A percentile compares a stretch with the other conserved stretches of the same genome.
Evolutionary conservation across 2,113 vertebrate species (phyloP).

Genomic region (Galeopterus variegatus): DNA sequence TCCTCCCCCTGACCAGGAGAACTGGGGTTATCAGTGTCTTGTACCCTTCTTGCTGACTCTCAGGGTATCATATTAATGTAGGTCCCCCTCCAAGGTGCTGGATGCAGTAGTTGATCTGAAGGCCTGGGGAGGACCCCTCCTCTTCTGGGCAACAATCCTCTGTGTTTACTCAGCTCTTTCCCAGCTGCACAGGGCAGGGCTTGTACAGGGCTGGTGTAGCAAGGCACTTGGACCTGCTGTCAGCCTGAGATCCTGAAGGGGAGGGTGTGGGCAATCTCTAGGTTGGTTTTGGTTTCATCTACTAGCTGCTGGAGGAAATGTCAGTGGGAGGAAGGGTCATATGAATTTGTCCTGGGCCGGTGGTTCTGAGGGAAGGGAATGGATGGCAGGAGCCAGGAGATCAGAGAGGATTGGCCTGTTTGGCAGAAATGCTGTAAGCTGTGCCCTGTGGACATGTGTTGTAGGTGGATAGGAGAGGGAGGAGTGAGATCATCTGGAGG

Average conservation of each 20-base stretch:
- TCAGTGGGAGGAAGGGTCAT: neutral
- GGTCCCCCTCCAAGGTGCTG: neutral
- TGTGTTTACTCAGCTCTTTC: slow-evolving; percentile 27
- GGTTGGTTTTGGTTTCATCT: neutral
- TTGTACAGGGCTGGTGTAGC: neutral
- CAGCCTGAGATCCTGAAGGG: neutral
- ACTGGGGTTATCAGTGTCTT: slow-evolving; percentile 13
- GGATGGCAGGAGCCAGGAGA: neutral
- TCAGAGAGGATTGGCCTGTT: neutral
- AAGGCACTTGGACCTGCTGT: neutral
- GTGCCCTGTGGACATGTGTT: neutral
- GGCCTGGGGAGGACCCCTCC: neutral
- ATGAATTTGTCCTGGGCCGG: neutral
- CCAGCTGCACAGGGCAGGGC: neutral
- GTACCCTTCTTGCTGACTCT: neutral
- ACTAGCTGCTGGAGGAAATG: slow-evolving; percentile 31
- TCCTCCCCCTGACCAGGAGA: neutral
- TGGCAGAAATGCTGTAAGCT: neutral
- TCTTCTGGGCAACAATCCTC: neutral
- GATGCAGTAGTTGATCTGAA: neutral
- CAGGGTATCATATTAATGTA: neutral
- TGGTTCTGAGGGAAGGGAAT: neutral
- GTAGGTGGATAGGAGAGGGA: neutral
- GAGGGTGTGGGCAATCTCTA: neutral
- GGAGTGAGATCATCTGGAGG: neutral